Evolutionary conservation across 2,113 vertebrate genomes (phyloP).

Genomic region (Mohoua ochrocephala): DNA sequence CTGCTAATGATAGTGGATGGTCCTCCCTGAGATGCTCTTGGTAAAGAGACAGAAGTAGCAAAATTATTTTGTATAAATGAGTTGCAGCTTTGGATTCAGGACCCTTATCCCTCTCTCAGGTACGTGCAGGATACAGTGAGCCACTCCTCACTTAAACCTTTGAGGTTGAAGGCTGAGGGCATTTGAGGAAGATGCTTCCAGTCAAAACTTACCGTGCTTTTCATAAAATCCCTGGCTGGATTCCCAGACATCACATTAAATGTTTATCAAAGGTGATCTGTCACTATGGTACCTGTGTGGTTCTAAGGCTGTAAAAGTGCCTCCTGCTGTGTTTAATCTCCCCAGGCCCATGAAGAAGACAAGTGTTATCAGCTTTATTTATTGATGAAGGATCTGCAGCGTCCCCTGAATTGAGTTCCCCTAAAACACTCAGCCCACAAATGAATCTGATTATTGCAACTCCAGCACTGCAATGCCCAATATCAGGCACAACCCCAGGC

Average conservation of each 20-base stretch:
- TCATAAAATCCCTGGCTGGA: constrained; percentile 6
- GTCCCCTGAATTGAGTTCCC: neutral
- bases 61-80: neutral
- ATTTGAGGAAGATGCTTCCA: neutral
- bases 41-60: neutral
- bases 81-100: neutral
- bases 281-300: neutral
- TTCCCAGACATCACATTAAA: neutral
- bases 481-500: neutral
- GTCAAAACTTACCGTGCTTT: neutral
- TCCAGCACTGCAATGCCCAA: neutral
- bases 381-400: neutral
- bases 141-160: neutral
- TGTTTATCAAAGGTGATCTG: neutral
- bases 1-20: neutral
- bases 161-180: neutral
- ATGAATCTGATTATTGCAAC: neutral
- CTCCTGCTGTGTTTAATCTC: neutral
- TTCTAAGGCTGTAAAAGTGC: neutral
- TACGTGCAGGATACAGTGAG: neutral
- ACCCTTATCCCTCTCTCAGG: neutral
- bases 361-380: neutral
- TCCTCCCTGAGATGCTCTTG: neutral
- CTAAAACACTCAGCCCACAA: neutral
- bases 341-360: neutral